Evolutionary conservation across 2,113 vertebrate species (phyloP).

Genomic region (Sinocyclocheilus anshuiensis): DNA sequence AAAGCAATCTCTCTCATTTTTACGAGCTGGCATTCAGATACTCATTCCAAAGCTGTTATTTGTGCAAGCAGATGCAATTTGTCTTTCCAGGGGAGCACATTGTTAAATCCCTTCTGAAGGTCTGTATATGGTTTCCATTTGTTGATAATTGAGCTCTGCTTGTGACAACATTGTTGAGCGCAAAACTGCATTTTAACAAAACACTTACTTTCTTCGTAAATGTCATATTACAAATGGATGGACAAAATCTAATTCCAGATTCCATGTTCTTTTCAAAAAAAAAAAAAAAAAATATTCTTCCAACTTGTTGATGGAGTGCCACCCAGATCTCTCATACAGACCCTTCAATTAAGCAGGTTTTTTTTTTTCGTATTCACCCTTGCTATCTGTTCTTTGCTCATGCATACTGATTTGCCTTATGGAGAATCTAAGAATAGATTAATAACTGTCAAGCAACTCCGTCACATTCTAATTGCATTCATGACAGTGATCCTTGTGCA

Average conservation of each 20-base stretch:
- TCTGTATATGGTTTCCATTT: too few species aligned
- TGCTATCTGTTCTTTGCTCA: conserved; percentile 26
- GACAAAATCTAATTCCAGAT: conserved; percentile 10
- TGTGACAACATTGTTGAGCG: neutral
- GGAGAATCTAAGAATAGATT: conserved; percentile 1
- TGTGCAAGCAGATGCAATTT: neutral
- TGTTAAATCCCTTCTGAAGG: neutral
- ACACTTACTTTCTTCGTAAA: neutral
- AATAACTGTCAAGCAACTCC: conserved; percentile 37
- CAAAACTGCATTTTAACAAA: neutral
- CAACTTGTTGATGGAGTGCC: neutral
- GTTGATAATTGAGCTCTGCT: neutral
- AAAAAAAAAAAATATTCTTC: neutral
- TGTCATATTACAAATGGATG: neutral
- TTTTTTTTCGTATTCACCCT: neutral
- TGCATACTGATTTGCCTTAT: conserved; percentile 39
- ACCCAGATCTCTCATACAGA: neutral
- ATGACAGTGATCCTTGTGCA: conserved; percentile 7
- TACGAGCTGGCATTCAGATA: neutral
- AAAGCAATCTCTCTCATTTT: neutral
- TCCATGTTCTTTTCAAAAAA: neutral
- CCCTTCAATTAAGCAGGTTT: neutral
- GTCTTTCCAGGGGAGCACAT: too few species aligned
- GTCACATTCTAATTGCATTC: conserved; percentile 42
- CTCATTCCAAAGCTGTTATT: neutral